Conservation (phyloP, 1,140 invertebrate species). For the Aphaenogaster floridana region DNA sequence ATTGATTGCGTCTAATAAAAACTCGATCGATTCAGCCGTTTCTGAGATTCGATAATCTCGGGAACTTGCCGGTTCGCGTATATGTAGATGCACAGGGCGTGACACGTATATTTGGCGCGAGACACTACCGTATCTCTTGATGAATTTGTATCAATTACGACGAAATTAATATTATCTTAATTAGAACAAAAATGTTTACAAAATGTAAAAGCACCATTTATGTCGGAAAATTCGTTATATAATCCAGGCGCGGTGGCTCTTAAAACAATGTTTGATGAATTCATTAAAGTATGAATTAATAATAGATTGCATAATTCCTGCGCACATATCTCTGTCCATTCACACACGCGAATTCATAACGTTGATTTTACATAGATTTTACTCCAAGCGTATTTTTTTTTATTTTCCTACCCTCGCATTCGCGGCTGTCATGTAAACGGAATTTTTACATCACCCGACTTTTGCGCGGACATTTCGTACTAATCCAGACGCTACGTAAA, state of each 20-base stretch:
- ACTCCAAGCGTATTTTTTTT: neutral
- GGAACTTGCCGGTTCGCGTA: too few relatives aligned
- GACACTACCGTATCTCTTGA: too few relatives aligned
- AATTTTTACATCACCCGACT: conserved; percentile 40
- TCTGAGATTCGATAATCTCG: too few relatives aligned
- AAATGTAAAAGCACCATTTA: conserved; percentile 6
- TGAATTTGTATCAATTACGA: neutral
- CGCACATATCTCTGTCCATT: neutral
- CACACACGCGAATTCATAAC: neutral
- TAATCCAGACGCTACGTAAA: conserved; percentile 48
- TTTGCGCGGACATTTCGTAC: conserved; percentile 4
- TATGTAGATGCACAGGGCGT: too few relatives aligned
- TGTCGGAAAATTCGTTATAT: neutral
- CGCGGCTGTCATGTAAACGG: conserved; percentile 29
- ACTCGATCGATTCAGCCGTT: too few relatives aligned
- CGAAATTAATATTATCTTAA: conserved; percentile 15
- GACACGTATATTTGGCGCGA: too few relatives aligned
- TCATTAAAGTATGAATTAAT: conserved; percentile 6
- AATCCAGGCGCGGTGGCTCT: too few relatives aligned
- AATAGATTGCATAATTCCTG: conserved; percentile 4
- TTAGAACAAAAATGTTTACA: neutral
- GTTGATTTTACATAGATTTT: conserved; percentile 17
- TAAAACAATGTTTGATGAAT: conserved; percentile 38
- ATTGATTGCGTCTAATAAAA: too few relatives aligned
- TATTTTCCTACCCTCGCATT: neutral